Evolutionary conservation across 2,113 vertebrate genomes (phyloP).

Genomic region (Sylvietta virens): DNA sequence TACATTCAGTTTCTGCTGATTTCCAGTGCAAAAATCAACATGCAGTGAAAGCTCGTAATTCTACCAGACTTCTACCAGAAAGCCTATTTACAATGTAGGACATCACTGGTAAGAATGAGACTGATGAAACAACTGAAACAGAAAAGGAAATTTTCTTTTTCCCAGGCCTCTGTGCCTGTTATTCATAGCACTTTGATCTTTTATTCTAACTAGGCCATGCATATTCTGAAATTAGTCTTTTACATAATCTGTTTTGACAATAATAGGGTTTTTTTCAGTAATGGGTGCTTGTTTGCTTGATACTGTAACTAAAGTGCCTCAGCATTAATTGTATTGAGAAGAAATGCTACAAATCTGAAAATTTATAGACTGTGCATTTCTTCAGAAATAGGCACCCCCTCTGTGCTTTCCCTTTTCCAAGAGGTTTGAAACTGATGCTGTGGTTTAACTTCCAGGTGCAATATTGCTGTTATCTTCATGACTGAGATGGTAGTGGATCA

Average conservation of each 20-base stretch:
- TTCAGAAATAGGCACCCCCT: not conserved
- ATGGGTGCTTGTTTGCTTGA: not conserved
- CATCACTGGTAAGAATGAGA: not conserved
- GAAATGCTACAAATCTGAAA: not conserved
- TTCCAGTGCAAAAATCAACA: not conserved
- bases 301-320: not conserved
- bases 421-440: not conserved
- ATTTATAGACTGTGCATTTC: not conserved
- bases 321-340: not conserved
- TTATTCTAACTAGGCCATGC: not conserved
- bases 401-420: not conserved
- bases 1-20: not conserved
- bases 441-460: constrained; percentile 80
- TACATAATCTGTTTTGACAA: not conserved
- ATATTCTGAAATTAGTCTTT: not conserved
- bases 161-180: not conserved
- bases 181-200: not conserved
- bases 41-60: not conserved
- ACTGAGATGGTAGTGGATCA: constrained; percentile 99
- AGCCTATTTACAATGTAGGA: not conserved
- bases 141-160: not conserved
- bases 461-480: constrained; percentile 98
- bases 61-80: not conserved
- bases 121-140: not conserved
- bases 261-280: not conserved